phyloP scores from a whole-genome alignment of 2,113 vertebrate genomes.

The Leptosomus discolor region DNA sequence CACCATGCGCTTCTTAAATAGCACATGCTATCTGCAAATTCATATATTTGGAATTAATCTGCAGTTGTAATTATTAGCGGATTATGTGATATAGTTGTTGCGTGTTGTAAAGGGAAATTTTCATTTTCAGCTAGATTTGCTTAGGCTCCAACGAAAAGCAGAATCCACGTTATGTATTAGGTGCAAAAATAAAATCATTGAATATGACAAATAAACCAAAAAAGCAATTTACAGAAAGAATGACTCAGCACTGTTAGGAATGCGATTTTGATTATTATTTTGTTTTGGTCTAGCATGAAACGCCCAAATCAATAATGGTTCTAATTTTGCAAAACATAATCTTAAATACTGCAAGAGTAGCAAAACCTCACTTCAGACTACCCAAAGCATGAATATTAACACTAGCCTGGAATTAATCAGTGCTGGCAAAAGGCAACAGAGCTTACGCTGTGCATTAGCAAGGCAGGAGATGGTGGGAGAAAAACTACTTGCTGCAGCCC shows the following conservation, averaged over 20 bases:
- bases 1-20: slow-evolving; percentile 5
- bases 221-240: slow-evolving; percentile 53
- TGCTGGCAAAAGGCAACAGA: slow-evolving; percentile 6
- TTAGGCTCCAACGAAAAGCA: slow-evolving; percentile 50
- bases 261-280: background rate
- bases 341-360: slow-evolving; percentile 38
- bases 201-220: slow-evolving; percentile 50
- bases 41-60: slow-evolving; percentile 47
- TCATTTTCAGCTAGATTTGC: slow-evolving; percentile 69
- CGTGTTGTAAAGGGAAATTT: slow-evolving; percentile 33
- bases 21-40: background rate
- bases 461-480: background rate
- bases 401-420: slow-evolving; percentile 34
- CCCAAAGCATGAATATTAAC: slow-evolving; percentile 39
- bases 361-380: slow-evolving; percentile 32
- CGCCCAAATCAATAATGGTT: slow-evolving; percentile 53
- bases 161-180: slow-evolving; percentile 39
- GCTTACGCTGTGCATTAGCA: background rate
- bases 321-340: slow-evolving; percentile 63
- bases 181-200: slow-evolving; percentile 38
- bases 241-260: slow-evolving; percentile 33
- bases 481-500: background rate
- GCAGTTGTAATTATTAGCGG: slow-evolving; percentile 58
- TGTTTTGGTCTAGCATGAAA: slow-evolving; percentile 26
- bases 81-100: slow-evolving; percentile 56